A percentile compares a stretch with the other conserved stretches of the same genome.
These are phyloP conservation scores for Tiaroga cobitis DNA, from an alignment of 2,797 vertebrate genomes.

Conservation along the genomic window DNA sequence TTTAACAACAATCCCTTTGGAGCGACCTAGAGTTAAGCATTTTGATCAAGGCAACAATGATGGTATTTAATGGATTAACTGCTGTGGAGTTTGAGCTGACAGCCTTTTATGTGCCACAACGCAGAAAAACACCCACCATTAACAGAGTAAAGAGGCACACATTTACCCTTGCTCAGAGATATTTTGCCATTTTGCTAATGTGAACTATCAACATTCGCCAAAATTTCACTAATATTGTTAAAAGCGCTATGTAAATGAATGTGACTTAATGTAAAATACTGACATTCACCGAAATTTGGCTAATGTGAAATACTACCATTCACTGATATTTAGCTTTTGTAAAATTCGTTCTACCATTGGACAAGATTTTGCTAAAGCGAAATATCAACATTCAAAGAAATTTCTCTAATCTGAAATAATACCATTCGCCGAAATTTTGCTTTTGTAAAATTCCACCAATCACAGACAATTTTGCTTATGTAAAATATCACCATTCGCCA, in stretches of 20 bases:
- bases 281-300: background rate
- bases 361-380: background rate
- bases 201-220: background rate
- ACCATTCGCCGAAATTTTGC: too few species aligned
- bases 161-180: background rate
- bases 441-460: background rate
- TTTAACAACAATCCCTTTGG: background rate
- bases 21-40: background rate
- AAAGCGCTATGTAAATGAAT: too few species aligned
- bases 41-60: background rate
- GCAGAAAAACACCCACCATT: background rate
- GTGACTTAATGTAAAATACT: background rate
- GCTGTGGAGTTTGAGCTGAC: constrained; percentile 8
- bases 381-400: background rate
- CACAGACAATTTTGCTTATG: background rate
- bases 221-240: too few species aligned
- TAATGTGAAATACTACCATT: background rate
- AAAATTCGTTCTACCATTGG: background rate
- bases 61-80: background rate
- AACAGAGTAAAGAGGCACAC: background rate
- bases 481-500: background rate
- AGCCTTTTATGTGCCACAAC: background rate
- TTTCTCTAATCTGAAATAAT: background rate
- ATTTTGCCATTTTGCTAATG: background rate
- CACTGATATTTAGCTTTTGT: background rate